Base-by-base conservation (phyloP, 2,797 vertebrate species). In the Peromyscus nudipes region DNA sequence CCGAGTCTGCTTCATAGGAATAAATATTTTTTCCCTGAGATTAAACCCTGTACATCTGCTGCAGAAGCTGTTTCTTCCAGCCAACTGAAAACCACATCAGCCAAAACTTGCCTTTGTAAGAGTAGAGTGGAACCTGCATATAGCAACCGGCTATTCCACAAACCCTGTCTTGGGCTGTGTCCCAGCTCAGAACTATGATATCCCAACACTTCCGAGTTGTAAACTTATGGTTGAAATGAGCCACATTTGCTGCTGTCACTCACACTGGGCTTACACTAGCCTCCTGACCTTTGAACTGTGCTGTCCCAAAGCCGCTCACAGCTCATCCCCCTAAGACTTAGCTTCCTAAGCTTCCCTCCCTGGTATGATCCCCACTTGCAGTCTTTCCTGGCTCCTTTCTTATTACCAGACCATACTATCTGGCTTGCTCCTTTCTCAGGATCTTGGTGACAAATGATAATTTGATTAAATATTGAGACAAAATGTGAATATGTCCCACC, bases 391-490 rank as follows among this genome's bases (percentile, higher is more conserved):
- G 62, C 49, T 95, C 46, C 87, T 88, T 81, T 73, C n/a, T 92
- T n/a, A 60, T 14, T 82, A 93, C 60, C 25, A 43, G 62, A 80
- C 10, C 31, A 79, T 94, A 62, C 65, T 76, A 17, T 91, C 92
- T 91, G 27, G 10, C 73, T 94, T 92, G 52, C 82, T 85, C 43
- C 23, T 65, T 93, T 92, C 62, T 92, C 37, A 31, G 73, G 64
- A 92, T 85, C 49, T 88, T 73, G 8, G 29, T 85, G 91, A 83
- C 79, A 91, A 93, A 86, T 73, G 19, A 94, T 71, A 93, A 55
- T 71, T 83, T 84, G 91, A 89, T 92, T 89, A 91, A 90, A 91
- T 91, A 93, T 14, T 43, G 64, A 76, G 37, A 95, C 89, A 91
- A 96, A 92, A 93, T 16, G 23, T 14, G 62, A 86, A 91, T 89